Base-by-base conservation (phyloP, 2,888 invertebrate species). In the Brachyptera risi region DNA sequence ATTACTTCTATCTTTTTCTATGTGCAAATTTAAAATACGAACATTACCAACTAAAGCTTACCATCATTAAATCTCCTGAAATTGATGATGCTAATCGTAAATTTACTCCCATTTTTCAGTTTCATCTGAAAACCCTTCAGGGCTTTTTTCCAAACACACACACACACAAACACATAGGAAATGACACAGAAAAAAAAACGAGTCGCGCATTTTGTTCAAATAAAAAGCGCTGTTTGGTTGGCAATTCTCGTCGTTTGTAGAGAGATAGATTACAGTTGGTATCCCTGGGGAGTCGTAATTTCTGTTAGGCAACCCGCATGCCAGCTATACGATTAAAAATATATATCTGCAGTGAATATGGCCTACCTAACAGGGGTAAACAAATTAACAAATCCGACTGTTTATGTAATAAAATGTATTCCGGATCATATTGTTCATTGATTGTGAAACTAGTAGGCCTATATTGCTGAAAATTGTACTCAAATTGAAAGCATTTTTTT, bases 201-300 rank as follows among this genome's bases (percentile, higher is more conserved):
- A 17, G 31, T 27, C 27, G 26, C 15, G 17, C 24, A 51, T 51
- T 51, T 51, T 24, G 27, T 27, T 24, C 31, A 26, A 51, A 51
- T 51, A 31, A 51, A 51, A 51, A 51, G 31, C 17, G 24, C 50
- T 13, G 50, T 23, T n/a, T 17, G 31, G 50, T 51, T 51, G 50
- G 50, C 50, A 51, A 27, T 51, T 51, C 50, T 13, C 3, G 17
- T n/a, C n/a, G n/a, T n/a, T n/a, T n/a, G n/a, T n/a, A n/a, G n/a
- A n/a, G 50, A 51, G 50, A 51, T 51, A 51, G 50, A 51, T 51
- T 51, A 51, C 50, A 51, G n/a, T 51, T 27, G 50, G 23, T 51
- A 26, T 9, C 50, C 50, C 50, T 15, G 15, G 50, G 31, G 50
- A 27, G 50, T 51, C 50, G 50, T 51, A 51, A 51, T 51, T 51